phyloP scores from a whole-genome alignment of 2,797 vertebrate genomes.

The Podargus strigoides region DNA sequence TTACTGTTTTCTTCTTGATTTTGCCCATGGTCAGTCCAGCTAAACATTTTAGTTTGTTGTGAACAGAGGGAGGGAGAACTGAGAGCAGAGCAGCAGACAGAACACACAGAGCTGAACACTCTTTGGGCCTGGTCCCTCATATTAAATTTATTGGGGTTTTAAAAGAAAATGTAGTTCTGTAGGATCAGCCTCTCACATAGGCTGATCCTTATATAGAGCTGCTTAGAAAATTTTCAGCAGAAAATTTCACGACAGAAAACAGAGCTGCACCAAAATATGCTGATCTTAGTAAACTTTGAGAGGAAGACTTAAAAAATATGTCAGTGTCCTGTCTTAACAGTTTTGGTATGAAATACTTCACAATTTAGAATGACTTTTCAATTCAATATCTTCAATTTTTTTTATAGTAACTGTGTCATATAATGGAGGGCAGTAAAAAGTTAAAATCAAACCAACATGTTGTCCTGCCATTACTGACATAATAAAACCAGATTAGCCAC shows the following conservation, averaged over 20 bases:
- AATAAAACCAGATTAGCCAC: conserved; percentile 48
- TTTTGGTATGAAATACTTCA: background rate
- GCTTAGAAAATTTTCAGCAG: background rate
- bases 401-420: background rate
- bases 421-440: background rate
- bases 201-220: no score
- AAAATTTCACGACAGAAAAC: background rate
- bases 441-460: conserved; percentile 8
- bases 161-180: background rate
- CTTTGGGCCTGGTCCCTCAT: background rate
- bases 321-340: background rate
- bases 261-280: background rate
- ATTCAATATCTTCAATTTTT: background rate
- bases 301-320: background rate
- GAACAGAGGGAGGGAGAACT: background rate
- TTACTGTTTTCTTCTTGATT: background rate
- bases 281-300: background rate
- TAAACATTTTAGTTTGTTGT: background rate
- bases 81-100: background rate
- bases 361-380: background rate
- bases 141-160: background rate
- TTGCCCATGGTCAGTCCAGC: background rate
- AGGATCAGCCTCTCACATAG: no score
- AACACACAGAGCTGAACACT: background rate
- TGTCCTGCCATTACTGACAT: conserved; percentile 38